phyloP scores from a whole-genome alignment of 1,140 invertebrate species.

The Magallana gigas region DNA sequence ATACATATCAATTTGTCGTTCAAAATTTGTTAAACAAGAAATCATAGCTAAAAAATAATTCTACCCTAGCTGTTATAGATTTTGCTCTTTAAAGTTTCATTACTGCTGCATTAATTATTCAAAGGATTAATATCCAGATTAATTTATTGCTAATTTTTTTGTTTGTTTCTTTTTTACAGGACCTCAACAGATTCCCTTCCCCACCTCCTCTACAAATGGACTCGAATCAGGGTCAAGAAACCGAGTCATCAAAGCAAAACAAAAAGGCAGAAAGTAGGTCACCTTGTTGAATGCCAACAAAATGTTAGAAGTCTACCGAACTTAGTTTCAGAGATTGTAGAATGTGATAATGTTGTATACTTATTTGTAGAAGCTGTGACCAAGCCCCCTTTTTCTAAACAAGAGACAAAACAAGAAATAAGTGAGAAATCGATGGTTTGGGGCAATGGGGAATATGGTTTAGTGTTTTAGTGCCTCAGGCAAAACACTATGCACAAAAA shows the following conservation, averaged over 20 bases:
- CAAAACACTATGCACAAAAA: neutral
- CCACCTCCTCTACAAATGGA: conserved; percentile 62
- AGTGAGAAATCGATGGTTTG: conserved; percentile 24
- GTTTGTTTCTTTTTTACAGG: conserved; percentile 49
- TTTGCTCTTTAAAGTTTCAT: no score
- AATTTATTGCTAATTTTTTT: no score
- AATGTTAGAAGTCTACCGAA: neutral
- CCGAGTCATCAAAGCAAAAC: conserved; percentile 52
- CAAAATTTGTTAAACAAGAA: no score
- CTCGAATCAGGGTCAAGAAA: conserved; percentile 43
- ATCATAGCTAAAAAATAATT: no score
- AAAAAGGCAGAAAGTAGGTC: conserved; percentile 65
- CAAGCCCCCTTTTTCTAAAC: conserved; percentile 6
- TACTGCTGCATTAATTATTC: no score
- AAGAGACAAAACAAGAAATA: conserved; percentile 15
- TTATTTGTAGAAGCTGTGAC: neutral
- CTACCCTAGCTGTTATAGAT: no score
- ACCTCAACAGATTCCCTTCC: conserved; percentile 62
- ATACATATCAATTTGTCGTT: no score
- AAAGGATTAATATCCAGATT: no score
- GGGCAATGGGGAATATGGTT: neutral
- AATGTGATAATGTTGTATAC: neutral
- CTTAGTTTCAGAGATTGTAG: neutral
- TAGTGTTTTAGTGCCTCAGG: neutral
- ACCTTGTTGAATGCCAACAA: neutral